Evolutionary conservation across 2,888 invertebrate species (phyloP).

Genomic region (Sepioteuthis lessoniana): DNA sequence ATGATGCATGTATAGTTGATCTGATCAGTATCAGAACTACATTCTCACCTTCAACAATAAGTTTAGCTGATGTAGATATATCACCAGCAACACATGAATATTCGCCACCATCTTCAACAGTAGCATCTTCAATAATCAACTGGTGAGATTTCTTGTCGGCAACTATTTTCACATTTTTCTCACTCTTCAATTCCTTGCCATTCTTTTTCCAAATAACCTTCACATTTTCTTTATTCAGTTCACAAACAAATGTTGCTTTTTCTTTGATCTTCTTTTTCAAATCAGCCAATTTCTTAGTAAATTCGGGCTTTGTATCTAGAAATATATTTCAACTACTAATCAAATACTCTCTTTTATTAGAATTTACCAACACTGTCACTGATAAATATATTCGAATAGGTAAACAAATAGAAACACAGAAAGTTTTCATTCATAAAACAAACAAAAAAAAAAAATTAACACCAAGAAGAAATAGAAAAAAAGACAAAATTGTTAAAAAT

Average conservation of each 20-base stretch:
- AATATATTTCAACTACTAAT: not conserved
- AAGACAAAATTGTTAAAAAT: no score
- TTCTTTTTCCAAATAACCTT: conserved; percentile 36
- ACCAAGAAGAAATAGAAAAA: no score
- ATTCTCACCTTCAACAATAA: conserved; percentile 55
- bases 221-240: conserved; percentile 38
- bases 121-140: not conserved
- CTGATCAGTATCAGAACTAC: no score
- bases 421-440: no score
- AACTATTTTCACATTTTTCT: conserved; percentile 41
- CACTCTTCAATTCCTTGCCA: conserved; percentile 36
- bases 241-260: not conserved
- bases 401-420: no score
- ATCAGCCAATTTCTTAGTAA: not conserved
- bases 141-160: not conserved
- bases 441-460: no score
- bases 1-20: no score
- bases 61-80: conserved; percentile 53
- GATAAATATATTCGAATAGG: no score
- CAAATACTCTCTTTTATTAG: no score
- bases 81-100: conserved; percentile 64
- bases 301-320: conserved; percentile 1
- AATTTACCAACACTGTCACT: no score
- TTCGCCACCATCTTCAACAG: conserved; percentile 61
- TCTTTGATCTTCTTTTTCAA: not conserved